A percentile compares a stretch with the other conserved stretches of the same genome.
phyloP scores from a whole-genome alignment of 2,113 vertebrate genomes.

The Upupa epops region DNA sequence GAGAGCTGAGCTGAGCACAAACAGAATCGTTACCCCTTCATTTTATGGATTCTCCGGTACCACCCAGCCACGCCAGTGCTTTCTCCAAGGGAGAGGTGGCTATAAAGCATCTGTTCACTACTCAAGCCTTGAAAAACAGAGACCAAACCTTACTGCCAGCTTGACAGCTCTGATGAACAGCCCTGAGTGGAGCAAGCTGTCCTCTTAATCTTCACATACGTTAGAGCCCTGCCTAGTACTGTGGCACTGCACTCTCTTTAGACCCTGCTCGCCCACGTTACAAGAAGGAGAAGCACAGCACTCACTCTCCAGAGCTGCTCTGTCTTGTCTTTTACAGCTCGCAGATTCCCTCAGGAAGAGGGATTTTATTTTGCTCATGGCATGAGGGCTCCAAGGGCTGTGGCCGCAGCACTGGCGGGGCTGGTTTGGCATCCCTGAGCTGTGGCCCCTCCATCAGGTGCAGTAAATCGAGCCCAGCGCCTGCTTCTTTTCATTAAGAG shows the following conservation, averaged over 20 bases:
- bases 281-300: neutral
- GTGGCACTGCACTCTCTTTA: accelerated
- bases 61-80: neutral
- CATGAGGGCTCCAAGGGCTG: neutral
- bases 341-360: neutral
- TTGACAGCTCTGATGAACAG: neutral
- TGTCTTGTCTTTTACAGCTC: neutral
- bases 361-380: neutral
- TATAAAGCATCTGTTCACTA: neutral
- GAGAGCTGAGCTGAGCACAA: neutral
- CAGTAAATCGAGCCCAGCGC: neutral
- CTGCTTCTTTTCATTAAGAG: conserved; percentile 38
- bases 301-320: neutral
- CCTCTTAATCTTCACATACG: neutral
- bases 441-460: neutral
- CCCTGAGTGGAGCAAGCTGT: neutral
- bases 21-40: neutral
- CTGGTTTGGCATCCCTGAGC: neutral
- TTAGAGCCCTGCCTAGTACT: accelerated
- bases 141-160: neutral
- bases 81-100: neutral
- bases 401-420: neutral
- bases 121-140: neutral
- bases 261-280: neutral
- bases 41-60: neutral